phyloP scores from a whole-genome alignment of 2,113 vertebrate species.

The Indicator indicator region DNA sequence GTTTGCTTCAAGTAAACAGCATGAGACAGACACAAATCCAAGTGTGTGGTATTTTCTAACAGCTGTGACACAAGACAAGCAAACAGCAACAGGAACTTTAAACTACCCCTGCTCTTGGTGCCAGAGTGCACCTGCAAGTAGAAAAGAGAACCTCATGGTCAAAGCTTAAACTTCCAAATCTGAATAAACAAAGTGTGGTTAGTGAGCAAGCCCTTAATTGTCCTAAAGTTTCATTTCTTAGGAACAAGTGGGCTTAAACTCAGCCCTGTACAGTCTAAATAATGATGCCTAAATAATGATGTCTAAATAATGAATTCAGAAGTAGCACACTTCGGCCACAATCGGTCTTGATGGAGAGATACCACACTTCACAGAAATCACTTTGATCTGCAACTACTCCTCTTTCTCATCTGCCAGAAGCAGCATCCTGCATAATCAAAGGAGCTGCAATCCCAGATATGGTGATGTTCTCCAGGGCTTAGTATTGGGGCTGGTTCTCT shows the following conservation, averaged over 20 bases:
- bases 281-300: accelerated
- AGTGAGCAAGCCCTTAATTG: background rate
- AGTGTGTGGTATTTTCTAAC: background rate
- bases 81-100: background rate
- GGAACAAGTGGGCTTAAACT: background rate
- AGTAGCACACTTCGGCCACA: background rate
- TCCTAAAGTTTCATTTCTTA: background rate
- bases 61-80: background rate
- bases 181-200: background rate
- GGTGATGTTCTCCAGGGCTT: too few relatives aligned
- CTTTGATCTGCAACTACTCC: background rate
- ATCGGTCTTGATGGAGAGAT: background rate
- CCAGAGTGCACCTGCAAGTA: background rate
- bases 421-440: background rate
- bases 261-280: background rate
- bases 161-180: background rate
- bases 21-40: background rate
- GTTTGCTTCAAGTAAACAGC: background rate
- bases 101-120: background rate
- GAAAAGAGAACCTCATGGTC: background rate
- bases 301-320: background rate
- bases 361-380: background rate
- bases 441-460: background rate
- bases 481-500: too few relatives aligned
- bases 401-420: background rate